Evolutionary conservation across 1,140 invertebrate species (phyloP), one percentile per base, ranked within the genome.

Genomic region (Eupeodes corollae): DNA sequence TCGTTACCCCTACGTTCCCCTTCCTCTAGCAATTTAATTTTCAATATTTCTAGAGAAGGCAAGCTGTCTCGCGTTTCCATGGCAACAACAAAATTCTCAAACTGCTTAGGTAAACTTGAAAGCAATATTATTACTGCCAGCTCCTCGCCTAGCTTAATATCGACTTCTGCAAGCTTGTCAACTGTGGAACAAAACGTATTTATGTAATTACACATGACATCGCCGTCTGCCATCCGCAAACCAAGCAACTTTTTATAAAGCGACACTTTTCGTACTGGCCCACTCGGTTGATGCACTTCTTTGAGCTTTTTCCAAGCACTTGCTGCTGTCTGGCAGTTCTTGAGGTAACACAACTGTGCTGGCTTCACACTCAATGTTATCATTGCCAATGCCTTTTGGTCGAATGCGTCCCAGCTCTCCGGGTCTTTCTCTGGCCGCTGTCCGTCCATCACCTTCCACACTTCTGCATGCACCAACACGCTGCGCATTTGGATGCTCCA

Each of bases 381-480:
- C 8, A 11, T 9, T 8, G 19, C 41, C 11, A 21, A 40, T 16
- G 38, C 38, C 38, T 40, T 40, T 40, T 40, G 8, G 15, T 40
- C 38, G 9, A 10, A 14, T 40, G 8, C 14, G 14, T 40, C 38
- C 16, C 13, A 40, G 9, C n/a, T n/a, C 33, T 10, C 33, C 33
- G 9, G 9, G n/a, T 9, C 33, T 34, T 34, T 34, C n/a, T 34
- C 33, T n/a, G 33, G n/a, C n/a, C n/a, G n/a, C n/a, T n/a, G n/a
- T n/a, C 44, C 44, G 13, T 16, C 33, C 10, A 33, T 11, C 8
- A 33, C 31, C 11, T 45, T 45, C 44, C 44, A 45, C 44, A 45
- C 18, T 13, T 45, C 44, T 33, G 26, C 10, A 35, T 18, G 19
- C 12, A 43, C 30, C 21, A 43, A 30, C 5, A 43, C 19, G 42